phyloP scores from a whole-genome alignment of 2,888 invertebrate species.

The Synanthedon tipuliformis region DNA sequence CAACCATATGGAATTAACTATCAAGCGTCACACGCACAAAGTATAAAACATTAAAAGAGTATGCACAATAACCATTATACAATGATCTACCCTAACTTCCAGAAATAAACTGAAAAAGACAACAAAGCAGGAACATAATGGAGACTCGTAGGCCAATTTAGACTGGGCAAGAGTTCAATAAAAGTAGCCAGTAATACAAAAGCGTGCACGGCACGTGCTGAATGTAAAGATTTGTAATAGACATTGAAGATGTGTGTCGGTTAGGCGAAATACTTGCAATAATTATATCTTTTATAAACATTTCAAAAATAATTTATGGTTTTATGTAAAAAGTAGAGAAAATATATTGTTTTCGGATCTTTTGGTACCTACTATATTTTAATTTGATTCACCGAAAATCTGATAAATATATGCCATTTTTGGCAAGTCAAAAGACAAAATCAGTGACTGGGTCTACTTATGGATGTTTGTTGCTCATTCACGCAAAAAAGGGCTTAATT shows the following conservation, averaged over 20 bases:
- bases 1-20: not conserved
- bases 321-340: no score
- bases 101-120: slow-evolving; percentile 8
- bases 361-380: no score
- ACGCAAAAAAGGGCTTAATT: no score
- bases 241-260: not conserved
- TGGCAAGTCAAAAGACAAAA: no score
- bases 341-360: no score
- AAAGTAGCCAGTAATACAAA: slow-evolving; percentile 18
- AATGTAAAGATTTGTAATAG: slow-evolving; percentile 3
- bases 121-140: slow-evolving; percentile 9
- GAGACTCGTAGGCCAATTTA: slow-evolving; percentile 10
- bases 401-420: no score
- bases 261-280: not conserved
- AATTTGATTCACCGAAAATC: no score
- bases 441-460: no score
- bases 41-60: slow-evolving; percentile 8
- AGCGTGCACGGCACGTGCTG: slow-evolving; percentile 22
- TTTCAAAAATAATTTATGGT: no score
- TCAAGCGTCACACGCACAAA: slow-evolving; percentile 9
- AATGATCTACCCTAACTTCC: slow-evolving; percentile 5
- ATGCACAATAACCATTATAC: slow-evolving; percentile 8
- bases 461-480: no score
- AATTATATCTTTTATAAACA: no score
- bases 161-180: not conserved